A percentile compares a stretch with the other conserved stretches of the same genome.
phyloP scores from a whole-genome alignment of 2,797 vertebrate species.

The Kryptopterus vitreolus region DNA sequence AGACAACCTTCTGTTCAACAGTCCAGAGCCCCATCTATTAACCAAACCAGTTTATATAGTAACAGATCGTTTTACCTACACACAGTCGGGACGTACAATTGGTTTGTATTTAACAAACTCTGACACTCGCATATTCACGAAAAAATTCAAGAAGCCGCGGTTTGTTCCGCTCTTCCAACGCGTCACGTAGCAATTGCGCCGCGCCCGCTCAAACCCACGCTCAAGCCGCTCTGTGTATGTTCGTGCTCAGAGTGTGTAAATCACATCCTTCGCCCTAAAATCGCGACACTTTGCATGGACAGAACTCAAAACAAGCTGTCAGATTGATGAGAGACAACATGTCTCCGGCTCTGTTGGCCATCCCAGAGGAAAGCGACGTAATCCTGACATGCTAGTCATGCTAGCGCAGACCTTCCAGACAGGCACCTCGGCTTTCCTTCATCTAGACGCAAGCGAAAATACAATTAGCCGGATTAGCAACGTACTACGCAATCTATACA shows the following conservation, averaged over 20 bases:
- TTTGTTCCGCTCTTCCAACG: constrained; percentile 47
- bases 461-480: constrained; percentile 27
- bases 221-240: constrained; percentile 38
- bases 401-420: constrained; percentile 40
- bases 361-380: constrained; percentile 40
- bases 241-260: constrained; percentile 39
- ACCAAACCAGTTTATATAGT: background rate
- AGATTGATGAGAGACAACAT: constrained; percentile 48
- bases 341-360: constrained; percentile 35
- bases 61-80: constrained; percentile 3
- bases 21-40: background rate
- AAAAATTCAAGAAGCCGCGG: constrained; percentile 46
- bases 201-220: constrained; percentile 32
- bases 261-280: constrained; percentile 43
- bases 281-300: constrained; percentile 44
- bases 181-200: constrained; percentile 40
- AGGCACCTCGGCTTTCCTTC: constrained; percentile 9
- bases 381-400: constrained; percentile 51
- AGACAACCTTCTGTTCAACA: background rate
- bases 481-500: constrained; percentile 1
- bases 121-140: constrained; percentile 42
- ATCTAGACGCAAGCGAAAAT: constrained; percentile 22
- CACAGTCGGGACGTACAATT: constrained; percentile 10
- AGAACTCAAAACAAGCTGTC: constrained; percentile 50
- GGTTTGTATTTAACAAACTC: constrained; percentile 36